Evolutionary conservation across 2,113 vertebrate genomes (phyloP).

Genomic region (Poecile atricapillus): DNA sequence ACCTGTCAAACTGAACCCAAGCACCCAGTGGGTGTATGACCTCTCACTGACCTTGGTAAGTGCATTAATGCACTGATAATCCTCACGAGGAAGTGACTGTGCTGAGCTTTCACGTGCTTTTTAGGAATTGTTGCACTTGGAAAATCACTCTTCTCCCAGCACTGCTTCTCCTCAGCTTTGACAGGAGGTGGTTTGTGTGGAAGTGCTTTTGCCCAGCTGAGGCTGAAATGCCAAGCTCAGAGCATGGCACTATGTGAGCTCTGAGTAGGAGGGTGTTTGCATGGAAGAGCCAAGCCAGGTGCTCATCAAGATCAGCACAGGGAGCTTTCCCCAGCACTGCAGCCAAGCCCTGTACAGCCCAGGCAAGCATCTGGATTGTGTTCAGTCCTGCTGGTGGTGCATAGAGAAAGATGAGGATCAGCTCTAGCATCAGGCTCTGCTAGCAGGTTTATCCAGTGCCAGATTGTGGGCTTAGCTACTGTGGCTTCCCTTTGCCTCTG

Average conservation of each 20-base stretch:
- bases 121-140: background rate
- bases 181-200: background rate
- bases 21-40: background rate
- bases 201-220: background rate
- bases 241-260: background rate
- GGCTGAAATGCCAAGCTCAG: background rate
- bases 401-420: background rate
- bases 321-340: background rate
- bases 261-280: background rate
- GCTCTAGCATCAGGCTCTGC: background rate
- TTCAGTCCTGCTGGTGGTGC: background rate
- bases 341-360: background rate
- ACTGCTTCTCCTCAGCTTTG: background rate
- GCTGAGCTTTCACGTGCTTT: background rate
- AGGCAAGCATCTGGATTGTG: background rate
- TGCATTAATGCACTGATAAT: rapidly evolving
- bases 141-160: background rate
- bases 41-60: background rate
- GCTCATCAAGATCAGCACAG: background rate
- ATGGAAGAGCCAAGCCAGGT: background rate
- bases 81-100: background rate
- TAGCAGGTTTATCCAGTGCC: background rate
- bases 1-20: background rate
- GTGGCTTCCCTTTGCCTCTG: background rate
- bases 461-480: background rate